These are phyloP conservation scores for Hirtodrosophila confusa DNA, from an alignment of 2,888 invertebrate genomes.

Conservation along the genomic window DNA sequence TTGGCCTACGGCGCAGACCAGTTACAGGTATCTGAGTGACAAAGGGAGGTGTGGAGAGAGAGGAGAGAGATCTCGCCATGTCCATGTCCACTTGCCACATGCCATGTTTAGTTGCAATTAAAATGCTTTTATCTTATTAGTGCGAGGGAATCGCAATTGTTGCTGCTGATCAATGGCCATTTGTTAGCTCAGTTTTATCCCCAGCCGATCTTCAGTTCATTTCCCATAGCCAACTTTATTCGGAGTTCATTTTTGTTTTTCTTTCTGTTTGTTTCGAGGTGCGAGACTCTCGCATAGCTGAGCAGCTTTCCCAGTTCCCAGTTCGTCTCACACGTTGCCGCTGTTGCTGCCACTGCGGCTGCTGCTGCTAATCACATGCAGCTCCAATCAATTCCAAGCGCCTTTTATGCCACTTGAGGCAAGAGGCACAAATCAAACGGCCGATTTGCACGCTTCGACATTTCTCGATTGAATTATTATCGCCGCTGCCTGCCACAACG, in stretches of 20 bases:
- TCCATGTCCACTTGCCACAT: conserved; percentile 57
- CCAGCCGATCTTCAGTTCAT: conserved; percentile 6
- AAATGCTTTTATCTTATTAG: conserved; percentile 79
- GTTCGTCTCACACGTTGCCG: conserved; percentile 33
- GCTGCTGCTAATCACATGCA: conserved; percentile 71
- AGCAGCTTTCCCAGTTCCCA: conserved; percentile 10
- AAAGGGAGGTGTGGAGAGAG: not conserved
- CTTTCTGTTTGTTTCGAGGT: too few species aligned
- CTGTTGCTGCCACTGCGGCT: conserved; percentile 4
- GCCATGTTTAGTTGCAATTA: conserved; percentile 80
- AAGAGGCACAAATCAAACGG: conserved; percentile 62
- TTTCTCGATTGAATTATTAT: conserved; percentile 79
- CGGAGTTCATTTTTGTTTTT: not conserved
- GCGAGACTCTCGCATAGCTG: not conserved
- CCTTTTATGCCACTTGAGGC: conserved; percentile 66
- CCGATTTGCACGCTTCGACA: conserved; percentile 78
- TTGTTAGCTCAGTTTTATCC: conserved; percentile 36
- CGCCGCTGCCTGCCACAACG: conserved; percentile 41
- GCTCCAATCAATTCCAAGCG: conserved; percentile 75
- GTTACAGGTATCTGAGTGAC: too few species aligned
- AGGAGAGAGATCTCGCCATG: conserved; percentile 24
- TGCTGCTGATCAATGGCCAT: conserved; percentile 51
- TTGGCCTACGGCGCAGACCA: conserved; percentile 59
- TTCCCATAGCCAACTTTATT: conserved; percentile 10
- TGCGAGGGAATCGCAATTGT: conserved; percentile 51